Percentiles rank a stretch among this genome's conserved stretches.
phyloP scores from a whole-genome alignment of 2,113 vertebrate species.

The Okapia johnstoni region DNA sequence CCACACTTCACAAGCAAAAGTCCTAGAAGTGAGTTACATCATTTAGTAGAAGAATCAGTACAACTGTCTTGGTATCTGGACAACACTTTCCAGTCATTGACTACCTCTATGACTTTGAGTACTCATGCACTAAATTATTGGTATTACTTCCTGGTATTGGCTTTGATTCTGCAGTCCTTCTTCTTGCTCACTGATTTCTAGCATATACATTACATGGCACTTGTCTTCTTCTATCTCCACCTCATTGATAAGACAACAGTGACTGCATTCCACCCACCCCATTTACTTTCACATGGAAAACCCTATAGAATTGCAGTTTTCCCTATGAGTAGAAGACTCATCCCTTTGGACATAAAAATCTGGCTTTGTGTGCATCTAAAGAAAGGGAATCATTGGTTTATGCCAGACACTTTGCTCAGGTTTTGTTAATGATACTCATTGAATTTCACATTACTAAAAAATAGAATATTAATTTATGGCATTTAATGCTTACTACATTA shows the following conservation, averaged over 20 bases:
- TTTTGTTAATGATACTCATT: conserved; percentile 25
- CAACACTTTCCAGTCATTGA: neutral
- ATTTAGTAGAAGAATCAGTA: neutral
- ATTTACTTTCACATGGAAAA: neutral
- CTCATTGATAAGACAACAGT: neutral
- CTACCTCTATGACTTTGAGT: neutral
- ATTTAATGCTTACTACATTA: conserved; percentile 9
- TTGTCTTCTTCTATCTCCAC: neutral
- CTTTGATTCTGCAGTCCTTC: neutral
- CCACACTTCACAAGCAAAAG: neutral
- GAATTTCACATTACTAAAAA: conserved; percentile 12
- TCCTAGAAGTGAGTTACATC: neutral
- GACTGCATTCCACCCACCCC: neutral
- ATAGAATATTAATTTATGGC: neutral
- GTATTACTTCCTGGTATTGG: neutral
- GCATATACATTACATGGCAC: neutral
- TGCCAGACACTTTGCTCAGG: neutral
- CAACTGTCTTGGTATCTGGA: neutral
- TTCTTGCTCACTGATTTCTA: neutral
- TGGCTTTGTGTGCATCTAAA: neutral
- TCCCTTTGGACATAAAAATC: neutral
- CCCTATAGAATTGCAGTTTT: neutral
- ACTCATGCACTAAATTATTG: neutral
- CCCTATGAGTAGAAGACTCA: neutral
- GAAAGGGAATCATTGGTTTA: neutral